Evolutionary conservation across 2,113 vertebrate species (phyloP), one percentile per base, ranked within the genome.

Genomic region (Hystrix brachyura): DNA sequence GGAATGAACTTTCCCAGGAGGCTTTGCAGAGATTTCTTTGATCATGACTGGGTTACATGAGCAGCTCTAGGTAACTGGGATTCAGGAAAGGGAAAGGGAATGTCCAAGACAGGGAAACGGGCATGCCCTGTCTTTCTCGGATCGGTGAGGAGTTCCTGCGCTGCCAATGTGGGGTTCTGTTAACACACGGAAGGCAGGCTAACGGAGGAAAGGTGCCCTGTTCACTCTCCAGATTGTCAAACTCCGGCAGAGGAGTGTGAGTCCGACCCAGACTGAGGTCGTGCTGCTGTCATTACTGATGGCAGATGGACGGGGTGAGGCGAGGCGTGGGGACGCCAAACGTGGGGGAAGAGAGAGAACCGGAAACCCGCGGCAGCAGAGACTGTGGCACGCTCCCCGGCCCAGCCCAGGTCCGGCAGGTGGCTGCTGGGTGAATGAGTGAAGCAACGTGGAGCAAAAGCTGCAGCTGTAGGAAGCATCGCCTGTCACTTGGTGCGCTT

Each of bases 371-470:
- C 1, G n/a, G 72, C 9, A 32, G 72, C 27, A 8, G 55, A 55
- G 38, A 1, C 38, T 0, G 5, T 3, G 53, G 14, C n/a, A 0
- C 19, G 64, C 60, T 57, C 59, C 48, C 19, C 1, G 3, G 43
- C 9, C 80, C 72, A 78, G 1, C 12, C 21, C 1, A 21, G n/a
- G 21, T 34, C 43, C 29, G 19, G 59, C 92, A 74, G 67, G 69
- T 59, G 69, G n/a, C 5, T 48, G 60, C 15, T n/a, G 53, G 7
- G 19, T 23, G 38, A 32, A 3, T 3, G 38, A 79, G 38, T 7
- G 43, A 51, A 65, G 32, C 74, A 2, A 4, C 0, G 0, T 10
- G 14, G 59, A 64, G 53, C 65, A 0, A 0, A 7, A 55, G 23
- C 32, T 27, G 59, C 29, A 10, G 72, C 15, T 0, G 29, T 55